Evolutionary conservation across 2,888 invertebrate genomes (phyloP).

Genomic region (Coleophora flavipennella): DNA sequence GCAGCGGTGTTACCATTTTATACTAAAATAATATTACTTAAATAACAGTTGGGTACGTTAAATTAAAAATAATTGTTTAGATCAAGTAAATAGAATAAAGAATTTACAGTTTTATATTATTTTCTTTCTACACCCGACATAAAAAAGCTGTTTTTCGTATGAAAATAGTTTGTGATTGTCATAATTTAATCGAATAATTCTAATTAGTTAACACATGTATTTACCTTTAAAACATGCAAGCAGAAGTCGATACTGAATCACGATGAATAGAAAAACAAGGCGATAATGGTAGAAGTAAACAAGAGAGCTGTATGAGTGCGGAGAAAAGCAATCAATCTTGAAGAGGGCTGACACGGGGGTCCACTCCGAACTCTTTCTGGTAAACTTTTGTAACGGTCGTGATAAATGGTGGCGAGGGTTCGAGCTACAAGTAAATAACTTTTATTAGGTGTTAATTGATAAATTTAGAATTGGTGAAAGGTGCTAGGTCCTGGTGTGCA

Average conservation of each 20-base stretch:
- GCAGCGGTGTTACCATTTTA: too few relatives aligned
- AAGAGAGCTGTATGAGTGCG: constrained; percentile 30
- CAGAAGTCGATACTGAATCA: constrained; percentile 1
- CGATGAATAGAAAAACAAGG: constrained; percentile 35
- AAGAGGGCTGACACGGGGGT: constrained; percentile 53
- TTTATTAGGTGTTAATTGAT: constrained; percentile 28
- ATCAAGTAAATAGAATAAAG: too few relatives aligned
- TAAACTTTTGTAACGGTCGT: constrained; percentile 55
- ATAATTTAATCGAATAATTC: too few relatives aligned
- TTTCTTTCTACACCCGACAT: too few relatives aligned
- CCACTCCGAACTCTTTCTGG: constrained; percentile 54
- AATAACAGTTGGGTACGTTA: too few relatives aligned
- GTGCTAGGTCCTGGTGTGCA: not conserved
- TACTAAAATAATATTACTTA: too few relatives aligned
- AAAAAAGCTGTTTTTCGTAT: too few relatives aligned
- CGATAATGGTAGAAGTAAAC: constrained; percentile 31
- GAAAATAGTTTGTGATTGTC: too few relatives aligned
- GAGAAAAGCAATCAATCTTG: constrained; percentile 53
- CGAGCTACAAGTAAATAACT: constrained; percentile 33
- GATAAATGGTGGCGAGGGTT: constrained; percentile 52
- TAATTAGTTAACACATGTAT: too few relatives aligned
- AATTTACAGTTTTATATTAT: too few relatives aligned
- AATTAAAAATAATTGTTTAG: too few relatives aligned
- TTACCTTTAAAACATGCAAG: too few relatives aligned
- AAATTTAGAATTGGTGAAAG: not conserved